Evolutionary conservation across 2,797 vertebrate genomes (phyloP).

Genomic region (Tokudaia tokunoshimensis): DNA sequence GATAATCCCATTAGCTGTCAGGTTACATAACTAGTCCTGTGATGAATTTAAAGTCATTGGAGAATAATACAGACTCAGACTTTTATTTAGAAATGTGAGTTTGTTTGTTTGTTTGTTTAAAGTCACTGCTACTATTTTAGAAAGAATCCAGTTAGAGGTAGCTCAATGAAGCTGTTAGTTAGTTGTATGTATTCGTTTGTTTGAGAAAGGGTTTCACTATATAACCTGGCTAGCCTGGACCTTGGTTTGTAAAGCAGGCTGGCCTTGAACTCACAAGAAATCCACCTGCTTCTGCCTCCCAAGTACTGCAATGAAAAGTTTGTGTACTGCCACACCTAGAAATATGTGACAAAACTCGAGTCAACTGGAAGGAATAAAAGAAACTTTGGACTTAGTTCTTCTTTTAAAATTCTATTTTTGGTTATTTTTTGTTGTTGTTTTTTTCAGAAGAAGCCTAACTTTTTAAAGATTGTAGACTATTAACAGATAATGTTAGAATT

Average conservation of each 20-base stretch:
- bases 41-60: neutral
- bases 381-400: neutral
- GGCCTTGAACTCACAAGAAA: neutral
- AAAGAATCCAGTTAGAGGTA: neutral
- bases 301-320: neutral
- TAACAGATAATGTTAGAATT: neutral
- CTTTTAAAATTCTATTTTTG: slow-evolving; percentile 33
- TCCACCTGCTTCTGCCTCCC: neutral
- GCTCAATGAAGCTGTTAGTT: neutral
- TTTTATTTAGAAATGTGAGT: neutral
- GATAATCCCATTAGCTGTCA: neutral
- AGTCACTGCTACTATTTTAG: neutral
- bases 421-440: neutral
- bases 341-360: neutral
- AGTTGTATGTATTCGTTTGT: neutral
- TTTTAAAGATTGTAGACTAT: neutral
- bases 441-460: neutral
- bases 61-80: neutral
- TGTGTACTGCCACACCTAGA: neutral
- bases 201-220: neutral
- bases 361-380: neutral
- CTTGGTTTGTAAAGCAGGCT: neutral
- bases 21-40: neutral
- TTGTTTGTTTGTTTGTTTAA: neutral
- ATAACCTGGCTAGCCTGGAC: neutral